Evolutionary conservation across 2,888 invertebrate genomes (phyloP).

Genomic region (Epinotia brunnichana): DNA sequence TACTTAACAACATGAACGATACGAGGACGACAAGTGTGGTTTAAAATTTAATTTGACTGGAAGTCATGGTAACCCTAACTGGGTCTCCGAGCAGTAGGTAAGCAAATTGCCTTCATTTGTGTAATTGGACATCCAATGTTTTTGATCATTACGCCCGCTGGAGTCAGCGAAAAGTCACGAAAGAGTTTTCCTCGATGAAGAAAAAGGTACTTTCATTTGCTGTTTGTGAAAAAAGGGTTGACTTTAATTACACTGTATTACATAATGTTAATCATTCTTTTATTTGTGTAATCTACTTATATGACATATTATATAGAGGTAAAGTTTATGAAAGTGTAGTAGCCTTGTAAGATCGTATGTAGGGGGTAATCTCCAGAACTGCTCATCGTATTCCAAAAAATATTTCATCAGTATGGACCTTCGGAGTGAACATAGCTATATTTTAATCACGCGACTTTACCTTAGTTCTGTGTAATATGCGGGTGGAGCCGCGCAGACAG

Average conservation of each 20-base stretch:
- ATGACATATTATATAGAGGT: no score
- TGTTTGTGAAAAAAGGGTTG: neutral
- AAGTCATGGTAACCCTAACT: conserved; percentile 21
- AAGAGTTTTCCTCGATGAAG: conserved; percentile 42
- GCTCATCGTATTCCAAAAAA: no score
- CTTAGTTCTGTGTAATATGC: no score
- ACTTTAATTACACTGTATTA: neutral
- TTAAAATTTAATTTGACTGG: conserved; percentile 30
- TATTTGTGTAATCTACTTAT: no score
- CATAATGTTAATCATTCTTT: neutral
- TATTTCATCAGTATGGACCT: no score
- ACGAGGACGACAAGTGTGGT: conserved; percentile 7
- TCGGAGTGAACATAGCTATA: no score
- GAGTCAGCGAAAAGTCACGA: conserved; percentile 50
- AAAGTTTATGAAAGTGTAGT: no score
- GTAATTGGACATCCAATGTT: conserved; percentile 62
- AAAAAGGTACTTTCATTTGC: conserved; percentile 12
- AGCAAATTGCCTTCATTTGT: conserved; percentile 64
- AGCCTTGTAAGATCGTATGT: no score
- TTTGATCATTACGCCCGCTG: conserved; percentile 56
- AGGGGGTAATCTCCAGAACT: no score
- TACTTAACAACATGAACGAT: neutral
- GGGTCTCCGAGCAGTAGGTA: conserved; percentile 54
- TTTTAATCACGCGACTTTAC: no score
- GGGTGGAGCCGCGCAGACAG: no score